These are phyloP conservation scores for Iselma pallidipennis DNA, from an alignment of 2,888 invertebrate genomes.

Conservation along the genomic window DNA sequence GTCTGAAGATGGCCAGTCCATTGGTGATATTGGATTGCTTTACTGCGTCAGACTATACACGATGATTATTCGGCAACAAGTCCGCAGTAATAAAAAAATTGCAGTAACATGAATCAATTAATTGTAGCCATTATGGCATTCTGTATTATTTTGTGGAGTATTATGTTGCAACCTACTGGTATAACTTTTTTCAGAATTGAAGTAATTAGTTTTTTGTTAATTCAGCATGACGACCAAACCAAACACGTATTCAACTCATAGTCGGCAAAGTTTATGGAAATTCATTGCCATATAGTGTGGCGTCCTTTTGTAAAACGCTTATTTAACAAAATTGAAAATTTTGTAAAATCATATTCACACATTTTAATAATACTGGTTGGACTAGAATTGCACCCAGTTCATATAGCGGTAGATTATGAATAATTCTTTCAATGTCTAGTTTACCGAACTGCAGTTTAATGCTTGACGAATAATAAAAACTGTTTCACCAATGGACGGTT, in stretches of 20 bases:
- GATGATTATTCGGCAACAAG: too few relatives aligned
- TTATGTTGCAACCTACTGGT: not conserved
- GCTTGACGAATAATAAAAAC: not conserved
- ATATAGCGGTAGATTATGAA: not conserved
- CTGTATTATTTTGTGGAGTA: too few relatives aligned
- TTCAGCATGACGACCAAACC: not conserved
- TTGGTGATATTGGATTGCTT: slow-evolving; percentile 31
- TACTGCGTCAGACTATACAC: slow-evolving; percentile 8
- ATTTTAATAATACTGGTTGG: not conserved
- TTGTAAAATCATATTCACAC: not conserved
- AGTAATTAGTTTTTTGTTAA: too few relatives aligned
- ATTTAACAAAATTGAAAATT: not conserved
- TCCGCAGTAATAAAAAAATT: too few relatives aligned
- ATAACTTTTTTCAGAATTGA: too few relatives aligned
- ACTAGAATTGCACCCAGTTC: too few relatives aligned
- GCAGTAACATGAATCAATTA: too few relatives aligned
- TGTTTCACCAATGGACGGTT: slow-evolving; percentile 22
- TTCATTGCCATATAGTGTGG: not conserved
- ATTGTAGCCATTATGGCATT: too few relatives aligned
- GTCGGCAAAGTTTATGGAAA: too few relatives aligned
- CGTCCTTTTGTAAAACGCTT: not conserved
- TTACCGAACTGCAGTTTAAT: not conserved
- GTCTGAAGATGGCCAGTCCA: slow-evolving; percentile 29
- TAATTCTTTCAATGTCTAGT: not conserved
- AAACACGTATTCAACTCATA: too few relatives aligned